Percentiles rank a stretch among this genome's conserved stretches.
Evolutionary conservation across 2,113 vertebrate genomes (phyloP).

Genomic region (Caracal caracal): DNA sequence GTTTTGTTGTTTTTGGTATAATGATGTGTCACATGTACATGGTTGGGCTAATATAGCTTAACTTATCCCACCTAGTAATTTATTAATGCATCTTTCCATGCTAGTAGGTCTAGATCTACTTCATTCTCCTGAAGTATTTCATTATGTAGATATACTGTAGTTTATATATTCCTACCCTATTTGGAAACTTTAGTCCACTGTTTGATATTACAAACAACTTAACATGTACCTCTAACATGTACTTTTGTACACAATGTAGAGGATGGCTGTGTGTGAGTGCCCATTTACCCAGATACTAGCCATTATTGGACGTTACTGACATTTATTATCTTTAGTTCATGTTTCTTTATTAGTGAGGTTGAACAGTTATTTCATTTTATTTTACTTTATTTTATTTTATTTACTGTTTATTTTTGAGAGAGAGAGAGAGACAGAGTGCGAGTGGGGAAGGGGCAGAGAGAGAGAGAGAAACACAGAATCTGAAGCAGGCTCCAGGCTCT

Average conservation of each 20-base stretch:
- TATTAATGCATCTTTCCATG: not conserved
- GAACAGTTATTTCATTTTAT: not conserved
- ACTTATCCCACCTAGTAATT: not conserved
- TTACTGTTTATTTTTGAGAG: too few species aligned
- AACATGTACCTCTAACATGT: not conserved
- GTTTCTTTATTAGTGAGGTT: constrained; percentile 17
- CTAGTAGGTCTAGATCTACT: not conserved
- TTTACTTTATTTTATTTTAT: not conserved
- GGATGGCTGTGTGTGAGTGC: not conserved
- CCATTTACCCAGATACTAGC: not conserved
- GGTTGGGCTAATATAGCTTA: not conserved
- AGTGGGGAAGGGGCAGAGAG: too few species aligned
- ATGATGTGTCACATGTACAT: not conserved
- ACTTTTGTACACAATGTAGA: not conserved
- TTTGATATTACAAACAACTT: constrained; percentile 33
- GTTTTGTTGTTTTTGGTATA: not conserved
- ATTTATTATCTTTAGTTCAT: constrained; percentile 10
- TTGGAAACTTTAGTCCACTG: constrained; percentile 1
- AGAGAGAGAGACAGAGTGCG: too few species aligned
- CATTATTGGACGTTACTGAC: not conserved
- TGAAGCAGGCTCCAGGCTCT: too few species aligned
- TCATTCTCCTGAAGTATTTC: constrained; percentile 3
- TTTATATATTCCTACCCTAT: constrained; percentile 3
- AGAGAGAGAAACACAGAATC: too few species aligned
- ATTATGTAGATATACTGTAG: not conserved